A percentile compares a stretch with the other conserved stretches of the same genome.
Evolutionary conservation across 2,113 vertebrate genomes (phyloP).

Genomic region (Rhadina sibilatrix): DNA sequence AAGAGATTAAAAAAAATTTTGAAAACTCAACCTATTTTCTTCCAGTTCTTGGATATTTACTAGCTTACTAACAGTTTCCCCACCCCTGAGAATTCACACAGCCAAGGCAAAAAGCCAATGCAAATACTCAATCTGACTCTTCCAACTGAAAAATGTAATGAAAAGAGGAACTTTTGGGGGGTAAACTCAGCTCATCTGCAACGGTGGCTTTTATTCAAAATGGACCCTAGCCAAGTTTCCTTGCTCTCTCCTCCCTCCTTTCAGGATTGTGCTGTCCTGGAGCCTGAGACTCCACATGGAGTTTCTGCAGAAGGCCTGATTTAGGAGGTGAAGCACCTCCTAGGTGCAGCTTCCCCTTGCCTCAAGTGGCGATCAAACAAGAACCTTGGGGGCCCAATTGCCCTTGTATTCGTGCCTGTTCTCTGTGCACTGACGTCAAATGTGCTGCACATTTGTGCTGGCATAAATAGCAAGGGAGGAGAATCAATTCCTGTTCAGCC

Average conservation of each 20-base stretch:
- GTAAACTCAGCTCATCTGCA: background rate
- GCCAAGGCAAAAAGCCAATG: background rate
- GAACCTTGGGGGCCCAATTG: background rate
- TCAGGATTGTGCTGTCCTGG: background rate
- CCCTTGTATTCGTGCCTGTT: background rate
- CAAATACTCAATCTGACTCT: background rate
- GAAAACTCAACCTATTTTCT: slow-evolving; percentile 17
- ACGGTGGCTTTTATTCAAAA: background rate
- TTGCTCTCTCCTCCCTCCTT: background rate
- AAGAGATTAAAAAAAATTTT: background rate
- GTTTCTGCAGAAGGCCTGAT: background rate
- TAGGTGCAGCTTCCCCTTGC: background rate
- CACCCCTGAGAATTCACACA: background rate
- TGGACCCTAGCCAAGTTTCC: background rate
- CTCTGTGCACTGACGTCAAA: slow-evolving; percentile 41
- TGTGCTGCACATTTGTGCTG: background rate
- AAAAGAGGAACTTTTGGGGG: background rate
- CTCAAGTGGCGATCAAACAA: background rate
- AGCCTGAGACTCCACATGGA: background rate
- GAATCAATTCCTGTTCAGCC: slow-evolving; percentile 26
- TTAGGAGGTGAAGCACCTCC: background rate
- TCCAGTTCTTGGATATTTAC: background rate
- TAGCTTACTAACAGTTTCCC: background rate
- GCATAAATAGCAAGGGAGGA: background rate
- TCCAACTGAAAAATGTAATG: background rate